Evolutionary conservation across 1,140 invertebrate species (phyloP), one percentile per base, ranked within the genome.

Genomic region (Halyomorpha halys): DNA sequence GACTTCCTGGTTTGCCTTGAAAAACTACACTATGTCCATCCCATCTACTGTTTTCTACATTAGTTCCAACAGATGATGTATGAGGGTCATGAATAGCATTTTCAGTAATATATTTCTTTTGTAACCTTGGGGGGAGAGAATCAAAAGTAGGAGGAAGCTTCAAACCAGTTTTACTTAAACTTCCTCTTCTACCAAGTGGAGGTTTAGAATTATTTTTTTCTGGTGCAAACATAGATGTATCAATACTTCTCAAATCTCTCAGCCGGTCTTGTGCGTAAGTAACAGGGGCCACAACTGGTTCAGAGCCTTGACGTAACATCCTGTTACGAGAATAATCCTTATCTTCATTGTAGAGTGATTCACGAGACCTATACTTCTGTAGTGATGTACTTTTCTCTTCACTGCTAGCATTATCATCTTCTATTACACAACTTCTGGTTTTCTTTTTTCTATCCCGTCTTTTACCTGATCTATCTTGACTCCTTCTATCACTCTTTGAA

Each of bases 101-200:
- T 16, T 63, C 62, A n/a, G 45, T 47, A 6, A 53, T 16, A 47
- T 14, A 47, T 49, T 65, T 59, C 23, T 60, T 65, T n/a, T 59
- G 44, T 39, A 59, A 19, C 19, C 53, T 34, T 8, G 63, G 63
- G 5, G 63, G 44, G 13, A 59, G 34, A 14, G 13, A 39, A 44
- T 44, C 30, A 44, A 60, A 60, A n/a, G 54, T 23, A 1, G 54
- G 23, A 60, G 59, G 59, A 18, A 30, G 59, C 16, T 60, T 34
- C 27, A 30, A 4, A 27, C 8, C n/a, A 4, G 6, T 18, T 44
- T 60, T 60, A 44, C 15, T 44, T 19, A 44, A 60, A 60, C 59
- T 44, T 16, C 30, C 59, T 15, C 30, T 44, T 60, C 59, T 39
- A 5, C 59, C 59, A 9, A 44, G 15, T 2, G 44, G 51, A 2